A percentile compares a stretch with the other conserved stretches of the same genome.
Conservation (phyloP, 2,888 invertebrate species). For the Ashinkailepas kermadecensis region DNA sequence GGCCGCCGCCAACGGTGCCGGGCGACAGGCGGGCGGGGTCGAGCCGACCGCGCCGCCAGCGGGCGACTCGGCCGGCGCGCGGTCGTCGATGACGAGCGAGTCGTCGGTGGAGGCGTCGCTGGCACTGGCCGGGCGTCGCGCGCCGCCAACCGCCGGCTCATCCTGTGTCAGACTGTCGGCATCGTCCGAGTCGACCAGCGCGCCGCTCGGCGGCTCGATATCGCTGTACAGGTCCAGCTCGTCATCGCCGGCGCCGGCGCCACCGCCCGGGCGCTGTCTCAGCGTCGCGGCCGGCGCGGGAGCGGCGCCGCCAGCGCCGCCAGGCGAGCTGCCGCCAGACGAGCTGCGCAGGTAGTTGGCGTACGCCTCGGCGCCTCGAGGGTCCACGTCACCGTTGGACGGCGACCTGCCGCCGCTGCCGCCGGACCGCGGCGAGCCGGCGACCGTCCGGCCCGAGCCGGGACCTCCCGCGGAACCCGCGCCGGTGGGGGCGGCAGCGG, state of each 20-base stretch:
- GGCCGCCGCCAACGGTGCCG: too few relatives aligned
- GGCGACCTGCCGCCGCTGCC: neutral
- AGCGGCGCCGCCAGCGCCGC: neutral
- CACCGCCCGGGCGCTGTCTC: neutral
- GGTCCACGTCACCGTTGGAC: neutral
- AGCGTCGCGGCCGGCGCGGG: neutral
- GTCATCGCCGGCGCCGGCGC: neutral
- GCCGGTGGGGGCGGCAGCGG: slow-evolving; percentile 20
- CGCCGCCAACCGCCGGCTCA: neutral
- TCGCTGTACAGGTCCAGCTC: slow-evolving; percentile 20
- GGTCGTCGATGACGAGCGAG: slow-evolving; percentile 5
- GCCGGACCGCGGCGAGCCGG: neutral
- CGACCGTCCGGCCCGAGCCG: neutral
- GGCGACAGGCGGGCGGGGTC: neutral
- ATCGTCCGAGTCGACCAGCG: neutral
- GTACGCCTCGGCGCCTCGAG: neutral
- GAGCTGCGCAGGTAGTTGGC: neutral
- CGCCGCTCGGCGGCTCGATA: slow-evolving; percentile 2
- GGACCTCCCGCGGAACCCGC: slow-evolving; percentile 10
- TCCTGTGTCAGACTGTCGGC: neutral
- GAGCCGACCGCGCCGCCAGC: neutral
- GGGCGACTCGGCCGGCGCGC: neutral
- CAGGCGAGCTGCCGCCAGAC: neutral
- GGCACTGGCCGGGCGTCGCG: neutral
- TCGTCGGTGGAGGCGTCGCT: slow-evolving; percentile 4